phyloP scores from a whole-genome alignment of 2,797 vertebrate species.

The Graptemys geographica region DNA sequence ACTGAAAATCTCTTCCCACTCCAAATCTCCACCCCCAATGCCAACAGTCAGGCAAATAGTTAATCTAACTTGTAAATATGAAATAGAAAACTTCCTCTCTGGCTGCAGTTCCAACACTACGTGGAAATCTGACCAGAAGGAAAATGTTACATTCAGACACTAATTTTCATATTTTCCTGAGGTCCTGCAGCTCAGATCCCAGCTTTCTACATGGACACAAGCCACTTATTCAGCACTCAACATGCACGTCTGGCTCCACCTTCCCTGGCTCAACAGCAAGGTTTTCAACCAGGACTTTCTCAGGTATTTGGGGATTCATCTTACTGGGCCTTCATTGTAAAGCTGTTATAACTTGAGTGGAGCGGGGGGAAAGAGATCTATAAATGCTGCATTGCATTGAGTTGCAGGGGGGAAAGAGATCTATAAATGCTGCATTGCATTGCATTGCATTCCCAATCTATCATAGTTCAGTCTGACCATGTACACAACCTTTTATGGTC shows the following conservation, averaged over 20 bases:
- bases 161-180: slow-evolving; percentile 68
- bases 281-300: slow-evolving; percentile 96
- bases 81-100: neutral
- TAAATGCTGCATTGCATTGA: neutral
- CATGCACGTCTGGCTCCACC: slow-evolving; percentile 95
- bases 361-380: neutral
- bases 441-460: neutral
- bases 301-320: slow-evolving; percentile 84
- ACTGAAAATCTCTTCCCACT: neutral
- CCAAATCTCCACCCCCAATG: neutral
- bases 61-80: neutral
- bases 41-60: neutral
- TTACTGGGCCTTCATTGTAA: neutral
- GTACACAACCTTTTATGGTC: fast-evolving
- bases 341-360: neutral
- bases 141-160: neutral
- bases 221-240: slow-evolving; percentile 95
- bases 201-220: slow-evolving; percentile 99
- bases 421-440: neutral
- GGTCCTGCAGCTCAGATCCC: slow-evolving; percentile 94
- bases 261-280: slow-evolving; percentile 95
- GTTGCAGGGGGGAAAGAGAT: neutral
- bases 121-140: neutral
- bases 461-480: neutral
- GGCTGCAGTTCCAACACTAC: neutral